Conservation (phyloP, 2,888 invertebrate genomes). For the Lysandra bellargus region DNA sequence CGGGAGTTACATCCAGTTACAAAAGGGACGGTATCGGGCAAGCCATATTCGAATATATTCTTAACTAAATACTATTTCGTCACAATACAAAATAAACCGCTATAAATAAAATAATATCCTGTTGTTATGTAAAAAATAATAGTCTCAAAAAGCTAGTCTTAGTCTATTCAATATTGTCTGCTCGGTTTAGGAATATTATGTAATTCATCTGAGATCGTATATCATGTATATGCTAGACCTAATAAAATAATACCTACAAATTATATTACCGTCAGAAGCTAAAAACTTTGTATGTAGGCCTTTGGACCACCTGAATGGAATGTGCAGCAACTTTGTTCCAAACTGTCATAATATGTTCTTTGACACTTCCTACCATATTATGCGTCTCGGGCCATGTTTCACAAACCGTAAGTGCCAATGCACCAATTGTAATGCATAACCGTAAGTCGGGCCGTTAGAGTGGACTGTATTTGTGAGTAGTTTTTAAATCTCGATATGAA, state of each 20-base stretch:
- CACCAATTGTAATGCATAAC: neutral
- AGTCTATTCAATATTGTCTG: conserved; percentile 28
- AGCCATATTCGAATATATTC: neutral
- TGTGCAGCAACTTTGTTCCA: neutral
- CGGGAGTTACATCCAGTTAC: neutral
- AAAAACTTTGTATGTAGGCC: neutral
- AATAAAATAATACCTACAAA: neutral
- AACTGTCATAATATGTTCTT: too few relatives aligned
- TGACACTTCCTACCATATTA: too few relatives aligned
- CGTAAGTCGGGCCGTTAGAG: neutral
- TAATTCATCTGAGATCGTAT: neutral
- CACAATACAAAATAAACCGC: neutral
- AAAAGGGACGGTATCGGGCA: neutral
- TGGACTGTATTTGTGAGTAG: neutral
- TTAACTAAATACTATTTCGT: neutral
- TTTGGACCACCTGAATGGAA: neutral
- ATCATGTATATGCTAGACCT: neutral
- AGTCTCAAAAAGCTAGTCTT: conserved; percentile 26
- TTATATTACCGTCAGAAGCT: neutral
- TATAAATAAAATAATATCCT: neutral
- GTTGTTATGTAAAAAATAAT: neutral
- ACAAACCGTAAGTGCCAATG: neutral
- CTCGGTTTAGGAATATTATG: neutral
- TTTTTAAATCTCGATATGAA: neutral
- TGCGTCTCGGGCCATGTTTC: neutral